Conservation (phyloP, 1,140 invertebrate species). For the Pollicipes pollicipes region DNA sequence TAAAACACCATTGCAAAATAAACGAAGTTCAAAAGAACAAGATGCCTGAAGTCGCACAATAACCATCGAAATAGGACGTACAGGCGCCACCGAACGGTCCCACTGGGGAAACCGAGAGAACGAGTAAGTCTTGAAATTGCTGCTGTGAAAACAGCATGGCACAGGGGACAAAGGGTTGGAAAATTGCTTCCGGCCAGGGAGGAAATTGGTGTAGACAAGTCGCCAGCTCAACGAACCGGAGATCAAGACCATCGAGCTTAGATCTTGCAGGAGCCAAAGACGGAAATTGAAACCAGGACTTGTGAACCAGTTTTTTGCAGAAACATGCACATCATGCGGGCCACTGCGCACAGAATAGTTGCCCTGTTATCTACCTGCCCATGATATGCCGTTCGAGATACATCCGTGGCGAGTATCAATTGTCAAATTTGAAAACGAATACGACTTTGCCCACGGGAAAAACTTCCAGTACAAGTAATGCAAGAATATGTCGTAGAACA, state of each 20-base stretch:
- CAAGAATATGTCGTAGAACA: not conserved
- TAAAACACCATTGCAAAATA: not conserved
- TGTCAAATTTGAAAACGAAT: not conserved
- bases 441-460: not conserved
- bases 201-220: not conserved
- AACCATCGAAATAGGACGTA: not conserved
- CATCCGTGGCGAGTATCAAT: not conserved
- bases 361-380: not conserved
- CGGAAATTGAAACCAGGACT: not conserved
- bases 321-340: not conserved
- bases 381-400: not conserved
- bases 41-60: not conserved
- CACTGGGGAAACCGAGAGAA: not conserved
- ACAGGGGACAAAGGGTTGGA: not conserved
- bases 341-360: not conserved
- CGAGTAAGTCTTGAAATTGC: not conserved
- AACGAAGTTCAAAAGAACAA: not conserved
- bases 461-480: not conserved
- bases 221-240: not conserved
- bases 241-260: not conserved
- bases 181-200: not conserved
- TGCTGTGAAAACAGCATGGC: not conserved
- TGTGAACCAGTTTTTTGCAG: not conserved
- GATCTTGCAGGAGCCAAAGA: not conserved
- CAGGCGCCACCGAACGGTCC: not conserved